Evolutionary conservation across 1,140 invertebrate species (phyloP).

Genomic region (Popillia japonica): DNA sequence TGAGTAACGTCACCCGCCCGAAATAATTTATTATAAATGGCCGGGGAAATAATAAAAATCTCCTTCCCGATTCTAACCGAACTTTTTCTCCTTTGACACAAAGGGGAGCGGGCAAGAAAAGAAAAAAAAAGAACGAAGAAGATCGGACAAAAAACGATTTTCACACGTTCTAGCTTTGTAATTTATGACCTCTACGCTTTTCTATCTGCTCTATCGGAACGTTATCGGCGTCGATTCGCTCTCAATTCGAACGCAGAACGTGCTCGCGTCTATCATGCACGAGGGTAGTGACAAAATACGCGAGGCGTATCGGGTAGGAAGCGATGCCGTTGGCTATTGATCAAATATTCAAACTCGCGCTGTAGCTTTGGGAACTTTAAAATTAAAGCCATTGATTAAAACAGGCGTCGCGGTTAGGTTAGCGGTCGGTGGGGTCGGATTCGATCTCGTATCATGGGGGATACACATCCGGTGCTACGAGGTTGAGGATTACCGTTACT

Average conservation of each 20-base stretch:
- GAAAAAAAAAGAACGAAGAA: neutral
- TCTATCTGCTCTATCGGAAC: neutral
- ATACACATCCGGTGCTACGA: too few species aligned
- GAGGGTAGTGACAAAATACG: neutral
- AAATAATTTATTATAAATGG: too few species aligned
- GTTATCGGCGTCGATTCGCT: neutral
- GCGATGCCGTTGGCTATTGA: neutral
- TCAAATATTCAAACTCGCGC: conserved; percentile 1
- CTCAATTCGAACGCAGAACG: neutral
- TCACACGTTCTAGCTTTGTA: neutral
- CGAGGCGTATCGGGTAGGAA: neutral
- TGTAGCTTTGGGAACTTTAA: neutral
- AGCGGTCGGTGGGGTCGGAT: too few species aligned
- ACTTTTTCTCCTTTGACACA: too few species aligned
- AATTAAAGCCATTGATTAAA: conserved; percentile 19
- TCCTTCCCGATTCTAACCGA: too few species aligned
- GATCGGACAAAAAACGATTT: neutral
- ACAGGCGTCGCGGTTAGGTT: neutral
- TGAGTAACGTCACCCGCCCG: too few species aligned
- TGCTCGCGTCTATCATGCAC: neutral
- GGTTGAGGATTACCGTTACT: too few species aligned
- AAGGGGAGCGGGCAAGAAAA: neutral
- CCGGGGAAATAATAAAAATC: too few species aligned
- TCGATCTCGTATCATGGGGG: too few species aligned
- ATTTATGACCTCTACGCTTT: neutral